Conservation (phyloP, 1,140 invertebrate species). For the Pseudachorutes palmiensis region DNA sequence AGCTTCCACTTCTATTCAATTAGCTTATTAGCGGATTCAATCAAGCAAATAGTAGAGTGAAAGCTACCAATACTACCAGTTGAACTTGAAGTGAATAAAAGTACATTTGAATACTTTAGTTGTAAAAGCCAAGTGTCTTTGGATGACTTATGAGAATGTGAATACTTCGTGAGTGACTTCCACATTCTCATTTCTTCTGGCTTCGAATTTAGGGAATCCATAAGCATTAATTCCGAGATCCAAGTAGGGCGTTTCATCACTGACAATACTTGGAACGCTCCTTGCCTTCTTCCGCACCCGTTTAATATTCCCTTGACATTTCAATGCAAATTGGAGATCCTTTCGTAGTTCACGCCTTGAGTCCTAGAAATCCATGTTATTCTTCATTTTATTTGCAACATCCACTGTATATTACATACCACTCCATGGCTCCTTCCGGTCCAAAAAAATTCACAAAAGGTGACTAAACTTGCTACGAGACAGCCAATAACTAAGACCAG, state of each 20-base stretch:
- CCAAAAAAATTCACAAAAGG: constrained; percentile 69
- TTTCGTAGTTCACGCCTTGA: constrained; percentile 39
- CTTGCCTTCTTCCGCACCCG: constrained; percentile 37
- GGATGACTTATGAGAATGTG: not conserved
- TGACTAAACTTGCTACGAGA: constrained; percentile 54
- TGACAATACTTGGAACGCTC: not conserved
- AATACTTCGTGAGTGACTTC: not conserved
- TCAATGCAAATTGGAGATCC: constrained; percentile 58
- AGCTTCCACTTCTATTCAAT: too few relatives aligned
- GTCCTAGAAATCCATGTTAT: too few relatives aligned
- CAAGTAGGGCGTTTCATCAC: constrained; percentile 14
- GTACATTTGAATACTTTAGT: too few relatives aligned
- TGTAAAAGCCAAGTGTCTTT: too few relatives aligned
- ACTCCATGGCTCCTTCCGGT: constrained; percentile 50
- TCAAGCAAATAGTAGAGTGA: too few relatives aligned
- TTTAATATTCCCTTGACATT: constrained; percentile 53
- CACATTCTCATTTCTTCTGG: not conserved
- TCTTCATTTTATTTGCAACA: constrained; percentile 23
- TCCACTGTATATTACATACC: constrained; percentile 1
- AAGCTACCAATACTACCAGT: too few relatives aligned
- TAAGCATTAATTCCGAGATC: constrained; percentile 20
- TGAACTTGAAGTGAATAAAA: too few relatives aligned
- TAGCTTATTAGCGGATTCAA: too few relatives aligned
- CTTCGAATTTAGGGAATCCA: not conserved
- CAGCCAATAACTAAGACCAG: constrained; percentile 68